A percentile compares a stretch with the other conserved stretches of the same genome.
phyloP scores from a whole-genome alignment of 2,888 invertebrate species.

The Ariolimax columbianus region DNA sequence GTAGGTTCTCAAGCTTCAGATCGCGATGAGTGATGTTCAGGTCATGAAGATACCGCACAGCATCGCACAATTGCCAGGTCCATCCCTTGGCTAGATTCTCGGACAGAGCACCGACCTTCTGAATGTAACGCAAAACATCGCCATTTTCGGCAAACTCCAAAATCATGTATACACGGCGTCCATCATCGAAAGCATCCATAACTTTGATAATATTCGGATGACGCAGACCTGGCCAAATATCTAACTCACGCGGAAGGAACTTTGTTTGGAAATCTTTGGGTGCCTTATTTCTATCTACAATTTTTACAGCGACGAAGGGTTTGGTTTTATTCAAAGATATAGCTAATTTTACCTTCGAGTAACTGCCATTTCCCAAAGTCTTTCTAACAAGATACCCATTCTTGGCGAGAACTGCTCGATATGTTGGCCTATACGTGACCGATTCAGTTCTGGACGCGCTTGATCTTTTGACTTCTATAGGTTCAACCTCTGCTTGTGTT shows the following conservation, averaged over 20 bases:
- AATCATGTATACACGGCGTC: conserved; percentile 79
- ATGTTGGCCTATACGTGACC: conserved; percentile 72
- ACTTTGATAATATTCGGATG: conserved; percentile 90
- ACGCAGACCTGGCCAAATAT: conserved; percentile 86
- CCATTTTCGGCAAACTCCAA: conserved; percentile 79
- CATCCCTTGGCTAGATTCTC: conserved; percentile 76
- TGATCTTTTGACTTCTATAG: conserved; percentile 64
- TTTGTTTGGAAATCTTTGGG: conserved; percentile 88
- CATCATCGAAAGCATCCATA: conserved; percentile 87
- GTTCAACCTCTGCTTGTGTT: conserved; percentile 70
- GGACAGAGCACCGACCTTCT: conserved; percentile 77
- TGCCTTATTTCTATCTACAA: conserved; percentile 86
- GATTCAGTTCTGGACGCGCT: conserved; percentile 61
- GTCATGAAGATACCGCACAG: conserved; percentile 78
- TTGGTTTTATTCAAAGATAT: conserved; percentile 64
- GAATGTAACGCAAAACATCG: conserved; percentile 79
- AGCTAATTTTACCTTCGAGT: conserved; percentile 86
- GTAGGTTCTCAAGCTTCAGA: conserved; percentile 80
- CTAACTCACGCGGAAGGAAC: conserved; percentile 90
- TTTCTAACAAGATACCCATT: conserved; percentile 73
- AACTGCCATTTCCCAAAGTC: conserved; percentile 76
- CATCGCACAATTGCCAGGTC: conserved; percentile 77
- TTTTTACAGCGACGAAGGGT: conserved; percentile 81
- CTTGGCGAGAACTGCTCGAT: conserved; percentile 74
- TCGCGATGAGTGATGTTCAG: conserved; percentile 80